phyloP scores from a whole-genome alignment of 2,113 vertebrate species.

The Melanerpes aurifrons region DNA sequence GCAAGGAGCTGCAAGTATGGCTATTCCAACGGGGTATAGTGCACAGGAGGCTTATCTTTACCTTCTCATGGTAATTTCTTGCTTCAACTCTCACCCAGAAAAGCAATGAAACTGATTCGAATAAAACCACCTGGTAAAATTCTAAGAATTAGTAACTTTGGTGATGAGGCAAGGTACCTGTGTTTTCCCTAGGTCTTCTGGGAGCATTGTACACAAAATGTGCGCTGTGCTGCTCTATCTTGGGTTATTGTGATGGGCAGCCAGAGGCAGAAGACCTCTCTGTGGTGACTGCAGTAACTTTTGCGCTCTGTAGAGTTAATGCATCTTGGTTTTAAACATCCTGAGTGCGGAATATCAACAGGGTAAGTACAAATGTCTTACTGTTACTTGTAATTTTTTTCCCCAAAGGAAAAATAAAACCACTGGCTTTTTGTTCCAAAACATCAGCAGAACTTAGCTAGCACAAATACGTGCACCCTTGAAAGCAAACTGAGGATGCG shows the following conservation, averaged over 20 bases:
- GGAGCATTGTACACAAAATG: neutral
- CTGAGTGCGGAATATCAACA: neutral
- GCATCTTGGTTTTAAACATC: neutral
- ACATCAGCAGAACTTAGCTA: neutral
- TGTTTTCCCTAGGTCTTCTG: neutral
- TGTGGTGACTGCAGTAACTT: neutral
- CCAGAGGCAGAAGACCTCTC: neutral
- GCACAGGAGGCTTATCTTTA: neutral
- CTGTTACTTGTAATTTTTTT: neutral
- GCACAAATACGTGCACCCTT: neutral
- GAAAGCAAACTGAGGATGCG: neutral
- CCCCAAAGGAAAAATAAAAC: neutral
- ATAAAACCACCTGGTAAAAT: neutral
- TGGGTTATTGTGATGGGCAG: neutral
- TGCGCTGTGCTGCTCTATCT: neutral
- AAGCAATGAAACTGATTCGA: neutral
- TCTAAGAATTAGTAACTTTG: neutral
- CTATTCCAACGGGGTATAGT: neutral
- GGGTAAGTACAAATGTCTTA: neutral
- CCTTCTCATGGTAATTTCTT: neutral
- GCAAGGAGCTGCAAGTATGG: neutral
- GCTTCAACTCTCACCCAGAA: neutral
- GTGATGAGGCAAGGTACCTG: neutral
- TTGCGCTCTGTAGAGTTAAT: neutral
- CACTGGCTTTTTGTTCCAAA: neutral